phyloP scores from a whole-genome alignment of 2,888 invertebrate species.

The Aethes cnicana region DNA sequence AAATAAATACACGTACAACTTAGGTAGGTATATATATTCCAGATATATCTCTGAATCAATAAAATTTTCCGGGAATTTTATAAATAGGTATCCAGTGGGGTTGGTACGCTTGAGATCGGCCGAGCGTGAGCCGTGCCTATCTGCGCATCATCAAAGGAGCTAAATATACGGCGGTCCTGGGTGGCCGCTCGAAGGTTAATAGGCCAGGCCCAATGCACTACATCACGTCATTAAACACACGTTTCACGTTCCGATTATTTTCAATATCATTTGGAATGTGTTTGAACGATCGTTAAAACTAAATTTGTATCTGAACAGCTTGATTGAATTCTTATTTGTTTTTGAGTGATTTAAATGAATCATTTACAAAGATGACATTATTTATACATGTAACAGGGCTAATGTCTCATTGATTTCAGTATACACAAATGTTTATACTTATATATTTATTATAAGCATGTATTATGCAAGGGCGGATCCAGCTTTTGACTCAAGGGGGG shows the following conservation, averaged over 20 bases:
- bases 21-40: too few species aligned
- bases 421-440: too few species aligned
- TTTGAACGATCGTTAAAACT: constrained; percentile 10
- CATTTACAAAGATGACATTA: not conserved
- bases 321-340: not conserved
- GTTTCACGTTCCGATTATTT: constrained; percentile 3
- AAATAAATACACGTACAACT: too few species aligned
- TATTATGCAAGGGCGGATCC: too few species aligned
- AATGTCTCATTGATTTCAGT: too few species aligned
- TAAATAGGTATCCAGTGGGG: constrained; percentile 18
- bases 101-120: constrained; percentile 7
- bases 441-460: too few species aligned
- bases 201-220: constrained; percentile 6
- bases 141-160: constrained; percentile 64
- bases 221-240: not conserved
- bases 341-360: not conserved
- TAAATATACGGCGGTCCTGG: constrained; percentile 59
- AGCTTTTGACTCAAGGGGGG: too few species aligned
- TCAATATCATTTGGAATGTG: constrained; percentile 1
- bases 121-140: constrained; percentile 49
- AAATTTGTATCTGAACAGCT: not conserved
- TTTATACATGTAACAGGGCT: too few species aligned
- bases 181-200: constrained; percentile 39
- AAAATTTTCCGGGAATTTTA: constrained; percentile 10
- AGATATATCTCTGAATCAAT: constrained; percentile 5